phyloP scores from a whole-genome alignment of 2,888 invertebrate genomes.

The Torymus aiolomorphi region DNA sequence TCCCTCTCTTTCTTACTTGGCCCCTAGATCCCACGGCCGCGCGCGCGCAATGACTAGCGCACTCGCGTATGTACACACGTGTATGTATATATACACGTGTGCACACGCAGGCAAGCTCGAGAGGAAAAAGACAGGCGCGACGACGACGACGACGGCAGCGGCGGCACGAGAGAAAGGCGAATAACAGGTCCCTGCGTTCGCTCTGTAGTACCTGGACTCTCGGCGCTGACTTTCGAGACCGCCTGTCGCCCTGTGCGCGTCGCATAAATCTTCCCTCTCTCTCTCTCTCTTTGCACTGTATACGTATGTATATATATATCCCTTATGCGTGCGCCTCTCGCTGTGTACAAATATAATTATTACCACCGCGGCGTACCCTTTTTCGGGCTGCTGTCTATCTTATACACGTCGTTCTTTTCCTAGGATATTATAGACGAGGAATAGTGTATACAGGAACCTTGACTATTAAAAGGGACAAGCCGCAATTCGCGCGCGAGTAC shows the following conservation, averaged over 20 bases:
- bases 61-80: not conserved
- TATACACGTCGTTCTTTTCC: not conserved
- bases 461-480: conserved; percentile 40
- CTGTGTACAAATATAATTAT: conserved; percentile 56
- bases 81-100: not conserved
- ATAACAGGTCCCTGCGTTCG: conserved; percentile 25
- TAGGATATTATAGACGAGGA: not conserved
- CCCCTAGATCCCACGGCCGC: conserved; percentile 3
- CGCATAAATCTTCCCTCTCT: conserved; percentile 37
- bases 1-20: not conserved
- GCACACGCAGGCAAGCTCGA: not conserved
- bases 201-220: conserved; percentile 45
- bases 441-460: not conserved
- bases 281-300: not conserved
- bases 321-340: conserved; percentile 42
- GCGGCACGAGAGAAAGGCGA: conserved; percentile 27
- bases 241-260: conserved; percentile 36
- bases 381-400: conserved; percentile 22
- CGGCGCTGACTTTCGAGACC: conserved; percentile 26
- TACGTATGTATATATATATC: conserved; percentile 14
- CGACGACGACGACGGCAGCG: not conserved
- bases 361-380: conserved; percentile 21
- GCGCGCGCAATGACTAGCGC: conserved; percentile 11
- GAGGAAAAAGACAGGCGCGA: not conserved
- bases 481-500: conserved; percentile 37